These are phyloP conservation scores for Poecilia picta DNA, from an alignment of 2,797 vertebrate species.

Conservation along the genomic window DNA sequence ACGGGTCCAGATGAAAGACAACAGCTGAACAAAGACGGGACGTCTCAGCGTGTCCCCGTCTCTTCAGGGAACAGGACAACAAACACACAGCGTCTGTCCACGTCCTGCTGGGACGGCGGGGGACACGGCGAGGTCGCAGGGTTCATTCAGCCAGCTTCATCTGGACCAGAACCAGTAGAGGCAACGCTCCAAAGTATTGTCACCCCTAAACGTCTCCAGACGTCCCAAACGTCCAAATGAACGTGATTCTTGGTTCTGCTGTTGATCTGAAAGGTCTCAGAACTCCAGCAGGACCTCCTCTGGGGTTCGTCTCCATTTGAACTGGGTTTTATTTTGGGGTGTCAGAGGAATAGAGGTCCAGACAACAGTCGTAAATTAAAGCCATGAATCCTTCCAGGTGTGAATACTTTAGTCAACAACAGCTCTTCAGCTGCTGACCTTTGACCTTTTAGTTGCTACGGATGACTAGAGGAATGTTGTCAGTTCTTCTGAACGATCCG, in stretches of 20 bases:
- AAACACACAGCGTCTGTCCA: slow-evolving; percentile 18
- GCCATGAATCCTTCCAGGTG: too few species aligned
- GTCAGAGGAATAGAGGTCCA: too few species aligned
- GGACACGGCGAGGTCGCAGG: background rate
- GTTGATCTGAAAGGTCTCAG: background rate
- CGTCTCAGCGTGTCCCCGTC: slow-evolving; percentile 39
- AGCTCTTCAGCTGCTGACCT: background rate
- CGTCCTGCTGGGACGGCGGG: slow-evolving; percentile 20
- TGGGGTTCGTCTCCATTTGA: background rate
- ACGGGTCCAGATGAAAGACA: slow-evolving; percentile 33
- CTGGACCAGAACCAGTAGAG: background rate
- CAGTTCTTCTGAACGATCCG: background rate
- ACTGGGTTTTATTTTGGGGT: background rate
- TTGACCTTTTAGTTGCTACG: too few species aligned
- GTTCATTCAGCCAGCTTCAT: background rate
- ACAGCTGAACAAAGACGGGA: slow-evolving; percentile 65
- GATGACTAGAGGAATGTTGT: background rate
- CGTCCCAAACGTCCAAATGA: background rate
- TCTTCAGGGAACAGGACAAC: slow-evolving; percentile 31
- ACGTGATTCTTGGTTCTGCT: background rate
- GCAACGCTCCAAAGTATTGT: background rate
- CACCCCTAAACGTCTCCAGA: background rate
- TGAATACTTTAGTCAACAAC: too few species aligned
- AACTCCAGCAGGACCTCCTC: background rate
- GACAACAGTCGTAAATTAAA: too few species aligned